phyloP scores from a whole-genome alignment of 92 coral and sea anemone genomes.

The Paragorgia papillata region DNA sequence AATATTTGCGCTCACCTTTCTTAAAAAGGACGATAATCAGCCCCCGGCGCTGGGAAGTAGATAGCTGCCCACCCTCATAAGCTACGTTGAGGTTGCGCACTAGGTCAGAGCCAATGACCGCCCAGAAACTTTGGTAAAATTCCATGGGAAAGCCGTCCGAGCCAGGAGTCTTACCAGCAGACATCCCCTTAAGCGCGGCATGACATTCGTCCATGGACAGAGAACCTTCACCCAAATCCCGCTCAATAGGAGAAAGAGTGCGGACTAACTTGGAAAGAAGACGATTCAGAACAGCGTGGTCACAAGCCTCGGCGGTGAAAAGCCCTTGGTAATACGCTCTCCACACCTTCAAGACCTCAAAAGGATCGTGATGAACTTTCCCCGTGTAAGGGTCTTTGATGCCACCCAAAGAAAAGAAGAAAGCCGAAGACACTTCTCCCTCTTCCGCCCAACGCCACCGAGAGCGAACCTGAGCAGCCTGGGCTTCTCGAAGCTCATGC shows the following conservation, averaged over 20 bases:
- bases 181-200: background rate
- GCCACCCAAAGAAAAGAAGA: constrained; percentile 29
- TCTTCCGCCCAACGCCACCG: constrained; percentile 46
- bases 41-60: constrained; percentile 11
- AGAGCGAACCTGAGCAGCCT: constrained; percentile 37
- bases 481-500: constrained; percentile 30
- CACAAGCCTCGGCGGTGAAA: constrained; percentile 18
- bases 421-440: constrained; percentile 44
- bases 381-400: constrained; percentile 28
- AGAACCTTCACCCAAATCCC: constrained; percentile 7
- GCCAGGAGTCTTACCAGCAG: too few species aligned
- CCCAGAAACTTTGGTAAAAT: background rate
- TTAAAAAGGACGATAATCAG: constrained; percentile 28
- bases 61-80: background rate
- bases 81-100: constrained; percentile 6
- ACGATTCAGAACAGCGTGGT: background rate
- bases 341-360: constrained; percentile 33
- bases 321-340: constrained; percentile 6
- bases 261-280: background rate
- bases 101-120: background rate
- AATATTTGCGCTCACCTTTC: constrained; percentile 15
- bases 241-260: background rate
- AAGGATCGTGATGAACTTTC: background rate
- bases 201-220: background rate
- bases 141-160: background rate